Evolutionary conservation across 2,888 invertebrate species (phyloP).

Genomic region (Lutraria lutraria): DNA sequence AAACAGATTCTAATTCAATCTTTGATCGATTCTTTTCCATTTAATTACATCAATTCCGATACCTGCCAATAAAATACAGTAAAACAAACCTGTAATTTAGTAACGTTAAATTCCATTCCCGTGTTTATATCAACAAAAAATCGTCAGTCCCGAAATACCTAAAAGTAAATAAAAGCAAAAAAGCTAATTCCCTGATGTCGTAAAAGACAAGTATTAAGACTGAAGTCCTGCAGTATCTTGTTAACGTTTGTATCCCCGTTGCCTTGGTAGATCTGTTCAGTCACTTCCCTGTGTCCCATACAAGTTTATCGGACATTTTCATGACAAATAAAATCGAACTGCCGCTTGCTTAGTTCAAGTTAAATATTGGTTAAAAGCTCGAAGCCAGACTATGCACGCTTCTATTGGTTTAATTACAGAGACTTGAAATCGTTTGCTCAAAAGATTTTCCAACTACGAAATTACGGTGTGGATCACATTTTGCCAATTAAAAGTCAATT

Average conservation of each 20-base stretch:
- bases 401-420: not conserved
- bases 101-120: not conserved
- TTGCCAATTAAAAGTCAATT: slow-evolving; percentile 7
- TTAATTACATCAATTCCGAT: not conserved
- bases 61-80: not conserved
- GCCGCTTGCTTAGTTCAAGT: slow-evolving; percentile 35
- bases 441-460: not conserved
- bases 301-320: slow-evolving; percentile 38
- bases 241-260: slow-evolving; percentile 26
- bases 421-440: not conserved
- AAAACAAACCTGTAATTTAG: not conserved
- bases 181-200: not conserved
- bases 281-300: slow-evolving; percentile 1
- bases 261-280: slow-evolving; percentile 31
- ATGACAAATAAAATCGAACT: slow-evolving; percentile 50
- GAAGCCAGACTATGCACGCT: not conserved
- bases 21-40: not conserved
- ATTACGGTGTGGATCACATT: not conserved
- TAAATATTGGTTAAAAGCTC: slow-evolving; percentile 35
- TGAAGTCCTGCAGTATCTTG: not conserved
- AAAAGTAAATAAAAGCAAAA: not conserved
- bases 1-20: not conserved
- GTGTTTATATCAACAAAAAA: not conserved
- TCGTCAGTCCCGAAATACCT: not conserved
- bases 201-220: not conserved